phyloP scores from a whole-genome alignment of 2,113 vertebrate genomes.

The Charadrius vociferus region DNA sequence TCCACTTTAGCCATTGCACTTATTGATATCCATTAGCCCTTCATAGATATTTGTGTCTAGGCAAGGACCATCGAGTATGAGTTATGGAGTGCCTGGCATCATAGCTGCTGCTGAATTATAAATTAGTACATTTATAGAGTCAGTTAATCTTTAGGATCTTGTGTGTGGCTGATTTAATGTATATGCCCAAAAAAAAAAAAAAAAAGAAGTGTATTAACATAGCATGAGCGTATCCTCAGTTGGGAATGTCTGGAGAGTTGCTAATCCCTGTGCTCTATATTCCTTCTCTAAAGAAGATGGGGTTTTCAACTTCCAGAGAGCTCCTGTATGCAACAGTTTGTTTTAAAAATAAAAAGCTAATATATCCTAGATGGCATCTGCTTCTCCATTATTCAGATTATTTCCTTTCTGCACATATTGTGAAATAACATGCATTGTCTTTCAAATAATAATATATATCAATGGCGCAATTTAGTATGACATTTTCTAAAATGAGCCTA shows the following conservation, averaged over 20 bases:
- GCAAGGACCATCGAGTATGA: not conserved
- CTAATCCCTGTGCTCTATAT: not conserved
- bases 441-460: not conserved
- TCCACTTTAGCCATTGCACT: not conserved
- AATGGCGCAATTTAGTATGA: not conserved
- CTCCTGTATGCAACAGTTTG: not conserved
- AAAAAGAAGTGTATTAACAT: not conserved
- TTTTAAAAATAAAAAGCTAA: not conserved
- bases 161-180: not conserved
- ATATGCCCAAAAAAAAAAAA: not conserved
- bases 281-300: not conserved
- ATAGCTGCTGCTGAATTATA: conserved; percentile 15
- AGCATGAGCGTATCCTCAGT: not conserved
- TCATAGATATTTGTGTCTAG: not conserved
- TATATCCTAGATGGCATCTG: not conserved
- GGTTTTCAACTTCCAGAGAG: not conserved
- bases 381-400: not conserved
- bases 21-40: not conserved
- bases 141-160: not conserved
- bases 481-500: not conserved
- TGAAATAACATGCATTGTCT: not conserved
- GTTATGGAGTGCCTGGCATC: not conserved
- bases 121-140: not conserved
- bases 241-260: not conserved
- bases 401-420: not conserved